Base-by-base conservation (phyloP, 2,113 vertebrate genomes). In the Taurulus bubalis region DNA sequence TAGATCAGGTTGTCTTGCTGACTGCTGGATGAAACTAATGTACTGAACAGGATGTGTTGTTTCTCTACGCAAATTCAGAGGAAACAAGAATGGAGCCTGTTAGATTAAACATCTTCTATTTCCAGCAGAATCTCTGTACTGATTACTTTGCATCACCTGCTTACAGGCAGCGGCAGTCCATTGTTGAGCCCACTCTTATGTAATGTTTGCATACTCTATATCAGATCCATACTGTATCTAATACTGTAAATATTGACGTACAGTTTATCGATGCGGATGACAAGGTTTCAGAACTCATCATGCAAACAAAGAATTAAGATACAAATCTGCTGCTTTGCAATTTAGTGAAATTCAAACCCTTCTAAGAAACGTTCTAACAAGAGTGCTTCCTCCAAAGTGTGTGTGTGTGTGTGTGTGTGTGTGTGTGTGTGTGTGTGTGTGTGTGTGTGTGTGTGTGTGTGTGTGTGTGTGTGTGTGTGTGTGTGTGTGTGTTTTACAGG, bases 101-200 rank as follows among this genome's bases (percentile, higher is more conserved):
- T 49, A 75, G 32, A 64, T 18, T 20, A 18, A 38, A 32, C 56
- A n/a, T 40, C 20, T 68, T 65, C 77, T 22, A 72, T 56, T 85
- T 80, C 28, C 28, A 47, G 6, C 28, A 64, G 22, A 63, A 76
- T 32, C 56, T 58, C 40, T 47, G 15, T 49, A 11, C 10, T 74
- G 14, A 65, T 63, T 64, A 8, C 30, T 51, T 56, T 58, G 7
- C 22, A 26, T 70, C 26, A 55, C 8, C 38, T n/a, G 22, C 34
- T 38, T 45, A 26, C 15, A 18, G n/a, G 16, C 28, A 49, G 34
- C 51, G 58, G 30, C 26, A 22, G 45, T 28, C 9, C 3, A 24
- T 30, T 60, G 28, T 38, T 74, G 49, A 65, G 1, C 0, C 30
- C 12, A 24, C 10, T 0, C 10, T 34, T 62, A 71, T 22, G 26